phyloP scores from a whole-genome alignment of 2,113 vertebrate genomes.

The Spilogale gracilis region DNA sequence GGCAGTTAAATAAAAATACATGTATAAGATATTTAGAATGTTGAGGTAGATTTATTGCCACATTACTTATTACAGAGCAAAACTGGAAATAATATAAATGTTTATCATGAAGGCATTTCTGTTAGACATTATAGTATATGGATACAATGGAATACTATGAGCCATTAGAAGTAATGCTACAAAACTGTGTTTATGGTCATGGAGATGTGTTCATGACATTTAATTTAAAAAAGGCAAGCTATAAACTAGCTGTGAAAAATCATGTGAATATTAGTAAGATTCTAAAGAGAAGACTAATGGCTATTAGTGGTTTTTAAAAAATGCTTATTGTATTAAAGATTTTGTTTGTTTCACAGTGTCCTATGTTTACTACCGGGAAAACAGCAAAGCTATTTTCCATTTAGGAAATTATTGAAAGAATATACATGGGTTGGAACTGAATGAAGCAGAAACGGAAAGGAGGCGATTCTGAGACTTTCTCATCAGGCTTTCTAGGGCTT shows the following conservation, averaged over 20 bases:
- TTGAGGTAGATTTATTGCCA: slow-evolving; percentile 51
- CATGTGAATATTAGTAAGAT: not conserved
- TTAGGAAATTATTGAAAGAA: not conserved
- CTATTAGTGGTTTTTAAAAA: not conserved
- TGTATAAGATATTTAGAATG: not conserved
- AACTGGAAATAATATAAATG: not conserved
- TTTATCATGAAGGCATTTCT: not conserved
- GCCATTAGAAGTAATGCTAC: not conserved
- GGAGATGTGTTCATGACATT: not conserved
- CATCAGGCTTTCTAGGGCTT: not conserved
- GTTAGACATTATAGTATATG: not conserved
- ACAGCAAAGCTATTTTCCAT: not conserved
- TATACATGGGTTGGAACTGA: not conserved
- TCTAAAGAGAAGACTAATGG: not conserved
- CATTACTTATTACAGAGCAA: not conserved
- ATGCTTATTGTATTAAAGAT: not conserved
- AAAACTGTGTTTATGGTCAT: not conserved
- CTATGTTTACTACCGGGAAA: not conserved
- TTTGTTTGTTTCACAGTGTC: not conserved
- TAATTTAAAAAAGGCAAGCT: slow-evolving; percentile 29
- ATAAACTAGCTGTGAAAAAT: not conserved
- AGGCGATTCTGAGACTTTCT: not conserved
- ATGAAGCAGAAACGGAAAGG: not conserved
- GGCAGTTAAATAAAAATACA: slow-evolving; percentile 36
- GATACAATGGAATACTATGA: not conserved